Evolutionary conservation across 2,113 vertebrate species (phyloP).

Genomic region (Cyanoliseus patagonus): DNA sequence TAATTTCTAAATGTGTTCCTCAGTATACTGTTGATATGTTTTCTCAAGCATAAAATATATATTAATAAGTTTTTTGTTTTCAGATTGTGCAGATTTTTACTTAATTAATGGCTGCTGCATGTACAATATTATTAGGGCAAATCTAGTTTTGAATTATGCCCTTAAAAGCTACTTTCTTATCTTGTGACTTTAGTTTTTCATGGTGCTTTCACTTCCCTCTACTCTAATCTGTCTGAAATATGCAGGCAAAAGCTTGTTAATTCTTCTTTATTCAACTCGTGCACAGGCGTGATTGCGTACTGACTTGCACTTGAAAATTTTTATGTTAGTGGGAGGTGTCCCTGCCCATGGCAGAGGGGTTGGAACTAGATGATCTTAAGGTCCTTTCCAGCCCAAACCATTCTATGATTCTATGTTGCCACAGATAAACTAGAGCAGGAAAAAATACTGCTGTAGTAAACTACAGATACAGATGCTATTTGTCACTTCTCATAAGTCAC

Average conservation of each 20-base stretch:
- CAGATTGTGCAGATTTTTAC: neutral
- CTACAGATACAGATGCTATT: neutral
- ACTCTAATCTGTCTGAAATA: neutral
- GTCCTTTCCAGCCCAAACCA: too few species aligned
- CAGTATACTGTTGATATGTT: neutral
- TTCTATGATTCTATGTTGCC: neutral
- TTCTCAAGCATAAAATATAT: neutral
- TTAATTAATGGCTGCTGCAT: neutral
- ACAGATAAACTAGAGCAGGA: neutral
- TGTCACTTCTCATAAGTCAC: neutral
- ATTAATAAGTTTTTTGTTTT: neutral
- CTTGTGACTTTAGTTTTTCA: neutral
- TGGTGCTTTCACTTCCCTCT: neutral
- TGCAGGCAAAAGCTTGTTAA: neutral
- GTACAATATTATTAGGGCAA: neutral
- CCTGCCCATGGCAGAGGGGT: too few species aligned
- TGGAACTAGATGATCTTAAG: too few species aligned
- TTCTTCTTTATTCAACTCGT: neutral
- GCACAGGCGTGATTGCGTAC: neutral
- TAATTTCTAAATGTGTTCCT: neutral
- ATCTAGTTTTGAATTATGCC: neutral
- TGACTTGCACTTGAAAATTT: neutral
- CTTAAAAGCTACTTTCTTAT: neutral
- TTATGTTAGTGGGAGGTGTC: neutral
- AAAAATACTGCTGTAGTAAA: neutral